Percentiles rank a stretch among this genome's conserved stretches.
phyloP scores from a whole-genome alignment of 30 jellyfish, hydroid and myxozoan species.

The Cassiopea andromeda region DNA sequence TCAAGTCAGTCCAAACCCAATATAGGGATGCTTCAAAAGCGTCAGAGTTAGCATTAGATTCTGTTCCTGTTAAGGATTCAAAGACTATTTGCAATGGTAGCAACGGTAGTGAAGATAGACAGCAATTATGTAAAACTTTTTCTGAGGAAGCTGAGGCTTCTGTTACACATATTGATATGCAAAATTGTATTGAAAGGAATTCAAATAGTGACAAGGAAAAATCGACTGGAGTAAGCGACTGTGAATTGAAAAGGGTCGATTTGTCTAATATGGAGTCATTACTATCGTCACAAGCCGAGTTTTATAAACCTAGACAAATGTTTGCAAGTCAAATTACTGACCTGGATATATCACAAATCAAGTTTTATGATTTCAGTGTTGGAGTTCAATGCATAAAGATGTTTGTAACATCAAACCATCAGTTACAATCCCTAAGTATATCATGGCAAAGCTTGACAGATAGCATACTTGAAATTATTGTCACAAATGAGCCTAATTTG shows the following conservation, averaged over 20 bases:
- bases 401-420: conserved; percentile 65
- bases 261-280: neutral
- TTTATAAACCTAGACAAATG: conserved; percentile 63
- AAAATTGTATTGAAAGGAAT: neutral
- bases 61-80: too few species aligned
- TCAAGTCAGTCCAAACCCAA: too few species aligned
- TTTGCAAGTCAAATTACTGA: conserved; percentile 52
- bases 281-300: conserved; percentile 13
- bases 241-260: neutral
- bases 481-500: conserved; percentile 56
- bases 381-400: conserved; percentile 62
- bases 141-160: neutral
- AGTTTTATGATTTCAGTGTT: conserved; percentile 60
- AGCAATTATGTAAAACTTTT: neutral
- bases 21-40: too few species aligned
- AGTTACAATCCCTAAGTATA: conserved; percentile 47
- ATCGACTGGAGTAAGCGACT: neutral
- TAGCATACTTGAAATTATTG: conserved; percentile 49
- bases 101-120: neutral
- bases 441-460: conserved; percentile 77
- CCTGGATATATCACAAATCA: conserved; percentile 74
- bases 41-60: too few species aligned
- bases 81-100: neutral
- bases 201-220: neutral
- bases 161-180: neutral